Evolutionary conservation across 2,888 invertebrate genomes (phyloP).

Genomic region (Chloromyia formosa): DNA sequence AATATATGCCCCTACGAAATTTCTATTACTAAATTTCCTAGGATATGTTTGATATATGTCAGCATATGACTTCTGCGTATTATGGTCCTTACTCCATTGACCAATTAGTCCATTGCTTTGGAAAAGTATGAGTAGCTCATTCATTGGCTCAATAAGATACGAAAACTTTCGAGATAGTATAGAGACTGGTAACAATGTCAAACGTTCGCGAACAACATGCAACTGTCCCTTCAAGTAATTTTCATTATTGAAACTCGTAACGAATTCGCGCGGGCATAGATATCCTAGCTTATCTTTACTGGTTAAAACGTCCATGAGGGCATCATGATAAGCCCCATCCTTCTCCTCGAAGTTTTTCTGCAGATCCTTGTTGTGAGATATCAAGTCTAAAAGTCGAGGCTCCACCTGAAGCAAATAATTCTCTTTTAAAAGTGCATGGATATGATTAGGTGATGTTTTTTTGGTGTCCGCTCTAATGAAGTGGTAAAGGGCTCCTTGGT

Average conservation of each 20-base stretch:
- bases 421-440: neutral
- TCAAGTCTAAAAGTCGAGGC: neutral
- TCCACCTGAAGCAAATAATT: neutral
- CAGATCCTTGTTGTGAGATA: neutral
- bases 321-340: too few relatives aligned
- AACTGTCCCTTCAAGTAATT: neutral
- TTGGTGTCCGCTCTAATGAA: conserved; percentile 1
- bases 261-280: neutral
- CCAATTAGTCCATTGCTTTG: neutral
- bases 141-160: neutral
- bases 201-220: neutral
- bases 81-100: neutral
- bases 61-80: neutral
- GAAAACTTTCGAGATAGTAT: neutral
- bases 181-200: neutral
- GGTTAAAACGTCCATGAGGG: too few relatives aligned
- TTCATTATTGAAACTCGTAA: neutral
- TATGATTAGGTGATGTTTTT: neutral
- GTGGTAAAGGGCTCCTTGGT: conserved; percentile 36
- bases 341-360: neutral
- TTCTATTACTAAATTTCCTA: neutral
- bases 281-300: too few relatives aligned
- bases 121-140: neutral
- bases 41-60: neutral
- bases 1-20: neutral